phyloP scores from a whole-genome alignment of 2,113 vertebrate species.

The Neolamprologus cancellatus region DNA sequence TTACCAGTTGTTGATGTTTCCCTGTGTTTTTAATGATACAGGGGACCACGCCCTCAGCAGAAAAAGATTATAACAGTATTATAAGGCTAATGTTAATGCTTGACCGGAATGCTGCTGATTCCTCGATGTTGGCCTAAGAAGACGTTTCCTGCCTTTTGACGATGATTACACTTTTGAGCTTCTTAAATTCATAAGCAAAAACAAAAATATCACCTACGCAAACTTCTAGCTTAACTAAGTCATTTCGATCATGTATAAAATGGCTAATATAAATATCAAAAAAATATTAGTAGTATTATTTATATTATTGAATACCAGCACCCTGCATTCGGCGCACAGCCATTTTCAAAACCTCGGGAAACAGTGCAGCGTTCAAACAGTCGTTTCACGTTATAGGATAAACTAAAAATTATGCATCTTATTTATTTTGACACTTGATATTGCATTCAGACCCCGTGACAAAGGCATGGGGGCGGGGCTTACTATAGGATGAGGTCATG shows the following conservation, averaged over 20 bases:
- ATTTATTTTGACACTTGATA: conserved; percentile 39
- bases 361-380: background rate
- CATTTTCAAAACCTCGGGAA: background rate
- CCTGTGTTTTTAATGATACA: background rate
- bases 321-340: background rate
- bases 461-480: conserved; percentile 39
- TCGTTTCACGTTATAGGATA: background rate
- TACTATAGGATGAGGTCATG: conserved; percentile 43
- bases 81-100: background rate
- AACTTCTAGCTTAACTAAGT: background rate
- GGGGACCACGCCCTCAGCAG: conserved; percentile 17
- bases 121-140: background rate
- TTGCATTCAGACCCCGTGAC: conserved; percentile 15
- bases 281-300: background rate
- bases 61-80: background rate
- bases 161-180: background rate
- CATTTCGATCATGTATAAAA: background rate
- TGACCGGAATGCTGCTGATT: background rate
- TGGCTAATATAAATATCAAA: background rate
- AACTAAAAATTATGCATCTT: background rate
- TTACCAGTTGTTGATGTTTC: background rate
- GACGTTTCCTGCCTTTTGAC: background rate
- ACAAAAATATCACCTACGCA: background rate
- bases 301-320: background rate
- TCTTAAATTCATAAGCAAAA: background rate